Evolutionary conservation across 2,113 vertebrate genomes (phyloP).

Genomic region (Podilymbus podiceps): DNA sequence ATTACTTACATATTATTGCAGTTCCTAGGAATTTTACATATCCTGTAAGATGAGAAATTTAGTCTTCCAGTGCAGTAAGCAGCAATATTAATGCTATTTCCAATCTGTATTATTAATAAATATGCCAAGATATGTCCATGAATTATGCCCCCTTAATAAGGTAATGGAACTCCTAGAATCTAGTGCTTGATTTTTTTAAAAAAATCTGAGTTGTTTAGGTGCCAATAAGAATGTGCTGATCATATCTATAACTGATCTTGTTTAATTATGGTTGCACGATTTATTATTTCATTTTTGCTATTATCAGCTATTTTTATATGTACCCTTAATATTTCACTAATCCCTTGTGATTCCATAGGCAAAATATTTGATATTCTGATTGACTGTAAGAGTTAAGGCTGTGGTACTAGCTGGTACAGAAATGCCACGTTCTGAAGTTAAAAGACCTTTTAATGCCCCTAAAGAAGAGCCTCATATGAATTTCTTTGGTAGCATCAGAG

Average conservation of each 20-base stretch:
- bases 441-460: background rate
- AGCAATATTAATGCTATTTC: constrained; percentile 10
- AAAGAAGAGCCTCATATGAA: background rate
- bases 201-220: background rate
- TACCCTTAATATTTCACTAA: background rate
- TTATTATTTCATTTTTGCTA: background rate
- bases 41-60: background rate
- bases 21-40: background rate
- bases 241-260: background rate
- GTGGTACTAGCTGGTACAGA: background rate
- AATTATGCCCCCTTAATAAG: constrained; percentile 38
- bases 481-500: background rate
- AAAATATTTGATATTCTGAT: background rate
- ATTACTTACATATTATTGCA: background rate
- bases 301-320: background rate
- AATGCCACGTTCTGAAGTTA: background rate
- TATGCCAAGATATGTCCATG: constrained; percentile 5
- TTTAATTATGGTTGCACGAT: background rate
- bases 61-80: background rate
- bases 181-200: background rate
- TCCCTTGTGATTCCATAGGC: background rate
- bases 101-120: constrained; percentile 45
- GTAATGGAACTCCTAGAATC: constrained; percentile 8
- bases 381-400: background rate
- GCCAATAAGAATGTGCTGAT: constrained; percentile 22